Conservation (phyloP, 2,113 vertebrate species). For the Etheostoma spectabile region DNA sequence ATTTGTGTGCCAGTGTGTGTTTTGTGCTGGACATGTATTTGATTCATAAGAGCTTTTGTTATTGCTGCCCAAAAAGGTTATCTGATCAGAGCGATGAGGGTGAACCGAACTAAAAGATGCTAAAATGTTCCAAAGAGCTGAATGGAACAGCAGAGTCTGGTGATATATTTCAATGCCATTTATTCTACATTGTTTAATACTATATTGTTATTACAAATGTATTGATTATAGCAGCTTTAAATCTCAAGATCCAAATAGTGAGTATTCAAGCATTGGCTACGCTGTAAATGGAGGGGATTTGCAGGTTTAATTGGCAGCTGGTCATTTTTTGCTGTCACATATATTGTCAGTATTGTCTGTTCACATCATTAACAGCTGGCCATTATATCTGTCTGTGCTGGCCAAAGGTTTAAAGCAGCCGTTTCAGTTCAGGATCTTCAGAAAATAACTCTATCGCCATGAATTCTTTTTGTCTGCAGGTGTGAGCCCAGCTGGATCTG, state of each 20-base stretch:
- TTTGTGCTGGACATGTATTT: too few species aligned
- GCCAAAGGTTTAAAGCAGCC: slow-evolving; percentile 32
- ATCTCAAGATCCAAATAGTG: not conserved
- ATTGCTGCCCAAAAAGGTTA: not conserved
- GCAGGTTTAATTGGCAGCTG: not conserved
- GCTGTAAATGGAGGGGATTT: not conserved
- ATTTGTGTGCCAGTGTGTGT: too few species aligned
- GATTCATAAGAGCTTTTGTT: not conserved
- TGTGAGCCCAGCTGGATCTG: slow-evolving; percentile 53
- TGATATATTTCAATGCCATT: not conserved
- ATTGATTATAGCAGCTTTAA: not conserved
- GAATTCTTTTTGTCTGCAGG: slow-evolving; percentile 49
- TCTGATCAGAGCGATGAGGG: slow-evolving; percentile 4
- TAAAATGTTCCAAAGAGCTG: not conserved
- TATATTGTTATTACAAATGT: not conserved
- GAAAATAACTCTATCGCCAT: slow-evolving; percentile 37
- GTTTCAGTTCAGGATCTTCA: slow-evolving; percentile 26
- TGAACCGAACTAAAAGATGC: not conserved
- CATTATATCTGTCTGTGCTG: not conserved
- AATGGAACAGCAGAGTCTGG: not conserved
- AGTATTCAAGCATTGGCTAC: not conserved
- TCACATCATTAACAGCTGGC: slow-evolving; percentile 27
- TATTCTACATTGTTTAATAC: not conserved
- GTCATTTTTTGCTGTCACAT: slow-evolving; percentile 24
- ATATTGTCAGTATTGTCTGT: slow-evolving; percentile 14